Evolutionary conservation across 2,888 invertebrate genomes (phyloP).

Genomic region (Maniola hyperantus): DNA sequence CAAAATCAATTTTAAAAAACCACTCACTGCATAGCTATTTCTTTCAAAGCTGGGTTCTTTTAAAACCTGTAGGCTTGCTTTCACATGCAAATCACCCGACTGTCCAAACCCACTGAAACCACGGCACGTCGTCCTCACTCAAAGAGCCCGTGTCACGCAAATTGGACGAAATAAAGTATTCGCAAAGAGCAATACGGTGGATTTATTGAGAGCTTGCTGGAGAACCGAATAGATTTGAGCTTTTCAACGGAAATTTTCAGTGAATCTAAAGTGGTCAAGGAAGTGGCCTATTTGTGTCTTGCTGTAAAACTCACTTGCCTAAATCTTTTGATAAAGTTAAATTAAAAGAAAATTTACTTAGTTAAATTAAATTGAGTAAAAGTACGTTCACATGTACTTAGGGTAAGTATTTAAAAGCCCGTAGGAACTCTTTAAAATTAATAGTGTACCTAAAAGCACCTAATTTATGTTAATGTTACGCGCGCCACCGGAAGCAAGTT

Average conservation of each 20-base stretch:
- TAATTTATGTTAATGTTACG: too few relatives aligned
- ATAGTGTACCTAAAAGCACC: too few relatives aligned
- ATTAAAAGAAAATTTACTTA: too few relatives aligned
- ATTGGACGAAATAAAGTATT: constrained; percentile 12
- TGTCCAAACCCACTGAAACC: constrained; percentile 34
- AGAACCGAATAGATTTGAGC: background rate
- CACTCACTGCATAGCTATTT: background rate
- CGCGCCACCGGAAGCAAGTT: too few relatives aligned
- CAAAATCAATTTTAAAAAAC: background rate
- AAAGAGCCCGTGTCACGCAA: constrained; percentile 18
- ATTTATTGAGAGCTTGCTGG: constrained; percentile 12
- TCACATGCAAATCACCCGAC: constrained; percentile 41
- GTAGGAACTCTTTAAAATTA: too few relatives aligned
- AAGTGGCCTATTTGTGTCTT: background rate
- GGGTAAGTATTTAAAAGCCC: too few relatives aligned
- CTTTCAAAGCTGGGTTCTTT: background rate
- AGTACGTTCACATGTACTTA: too few relatives aligned
- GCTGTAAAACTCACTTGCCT: background rate
- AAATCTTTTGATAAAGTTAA: too few relatives aligned
- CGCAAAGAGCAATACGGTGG: constrained; percentile 16
- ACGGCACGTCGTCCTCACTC: constrained; percentile 15
- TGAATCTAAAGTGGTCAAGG: constrained; percentile 6
- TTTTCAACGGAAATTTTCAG: background rate
- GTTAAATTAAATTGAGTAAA: too few relatives aligned
- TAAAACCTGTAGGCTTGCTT: constrained; percentile 28